Evolutionary conservation across 2,797 vertebrate species (phyloP).

Genomic region (Cynopterus sphinx): DNA sequence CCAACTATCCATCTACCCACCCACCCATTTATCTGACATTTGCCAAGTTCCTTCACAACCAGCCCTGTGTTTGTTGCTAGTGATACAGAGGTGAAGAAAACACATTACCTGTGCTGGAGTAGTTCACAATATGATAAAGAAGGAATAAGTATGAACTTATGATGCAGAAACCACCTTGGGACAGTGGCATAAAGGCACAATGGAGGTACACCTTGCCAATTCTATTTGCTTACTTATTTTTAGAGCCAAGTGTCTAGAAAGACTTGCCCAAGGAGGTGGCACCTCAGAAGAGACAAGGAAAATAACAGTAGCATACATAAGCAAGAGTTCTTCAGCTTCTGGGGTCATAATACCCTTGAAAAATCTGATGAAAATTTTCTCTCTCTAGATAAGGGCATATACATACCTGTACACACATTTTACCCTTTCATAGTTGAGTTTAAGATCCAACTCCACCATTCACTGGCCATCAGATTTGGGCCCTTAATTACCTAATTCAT

Average conservation of each 20-base stretch:
- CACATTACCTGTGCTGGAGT: not conserved
- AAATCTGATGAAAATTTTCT: not conserved
- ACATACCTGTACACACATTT: not conserved
- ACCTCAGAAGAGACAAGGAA: not conserved
- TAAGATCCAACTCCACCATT: slow-evolving; percentile 30
- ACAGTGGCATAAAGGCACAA: not conserved
- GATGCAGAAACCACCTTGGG: not conserved
- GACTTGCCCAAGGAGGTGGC: not conserved
- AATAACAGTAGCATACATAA: not conserved
- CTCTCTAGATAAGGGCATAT: slow-evolving; percentile 4
- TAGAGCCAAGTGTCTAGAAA: not conserved
- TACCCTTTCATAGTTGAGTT: not conserved
- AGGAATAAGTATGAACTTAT: not conserved
- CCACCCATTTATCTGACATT: not conserved
- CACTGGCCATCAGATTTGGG: not conserved
- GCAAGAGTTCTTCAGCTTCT: not conserved
- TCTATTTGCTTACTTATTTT: slow-evolving; percentile 7
- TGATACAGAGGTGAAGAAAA: not conserved
- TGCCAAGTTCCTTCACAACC: not conserved
- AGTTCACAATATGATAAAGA: not conserved
- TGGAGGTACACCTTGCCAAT: not conserved
- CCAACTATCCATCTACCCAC: not conserved
- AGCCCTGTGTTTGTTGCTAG: not conserved
- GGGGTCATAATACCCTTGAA: not conserved
- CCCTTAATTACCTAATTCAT: slow-evolving; percentile 7